Evolutionary conservation across 64 coral and sea anemone genomes (phyloP), one percentile per base, ranked within the genome.

Genomic region (Acropora tenuis): DNA sequence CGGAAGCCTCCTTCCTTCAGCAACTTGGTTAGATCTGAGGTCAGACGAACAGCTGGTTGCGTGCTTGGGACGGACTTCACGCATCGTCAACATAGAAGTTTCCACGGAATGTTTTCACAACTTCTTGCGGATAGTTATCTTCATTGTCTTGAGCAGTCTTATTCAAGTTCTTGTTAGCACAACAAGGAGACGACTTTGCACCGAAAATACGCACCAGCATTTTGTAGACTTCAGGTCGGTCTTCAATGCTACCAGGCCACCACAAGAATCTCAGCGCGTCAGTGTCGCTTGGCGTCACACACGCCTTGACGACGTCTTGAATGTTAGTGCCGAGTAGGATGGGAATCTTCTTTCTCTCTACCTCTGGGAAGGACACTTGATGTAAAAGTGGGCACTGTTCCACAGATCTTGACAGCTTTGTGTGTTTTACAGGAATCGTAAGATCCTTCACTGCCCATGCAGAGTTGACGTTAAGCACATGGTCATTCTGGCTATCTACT

Each of bases 1-100:
- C 68, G 77, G 45, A 93, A 93, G 0, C 67, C 92, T 30, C 86
- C 86, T 48, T 74, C 68, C 13, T 40, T 63, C 41, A 94, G n/a
- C 12, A 94, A 72, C 4, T 83, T 59, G 48, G 11, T 58, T 41
- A 90, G 20, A 4, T 86, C 60, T 13, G 43, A 47, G 19, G 82
- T 66, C 42, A 79, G 55, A 9, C 45, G 40, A 12, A 57, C 7
- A 4, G 74, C 74, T 11, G 78, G 53, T 16, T 77, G 50, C 1
- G 46, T 58, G 17, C 4, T 90, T 49, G 47, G 60, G 0, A 80
- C 48, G 9, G 77, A 90, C 48, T 90, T 88, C 42, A 15, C n/a
- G 69, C 76, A 69, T 90, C 88, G 43, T 90, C 88, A 3, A 90
- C 88, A 73, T 80, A 90, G 58, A 90, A 90, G n/a, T 90, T 90